A percentile compares a stretch with the other conserved stretches of the same genome.
Evolutionary conservation across 2,797 vertebrate genomes (phyloP).

Genomic region (Molothrus ater): DNA sequence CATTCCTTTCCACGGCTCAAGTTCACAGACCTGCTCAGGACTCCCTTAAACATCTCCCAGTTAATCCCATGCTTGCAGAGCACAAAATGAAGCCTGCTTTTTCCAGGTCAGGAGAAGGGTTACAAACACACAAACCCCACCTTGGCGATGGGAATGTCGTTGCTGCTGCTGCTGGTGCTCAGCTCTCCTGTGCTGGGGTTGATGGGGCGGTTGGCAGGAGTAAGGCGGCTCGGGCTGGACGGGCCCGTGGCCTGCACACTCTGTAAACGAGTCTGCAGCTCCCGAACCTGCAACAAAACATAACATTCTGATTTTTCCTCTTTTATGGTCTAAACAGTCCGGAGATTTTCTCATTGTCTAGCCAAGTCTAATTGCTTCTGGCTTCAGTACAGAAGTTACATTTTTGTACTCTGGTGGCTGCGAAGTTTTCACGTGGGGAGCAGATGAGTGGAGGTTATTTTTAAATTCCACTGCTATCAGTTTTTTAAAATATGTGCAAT

Average conservation of each 20-base stretch:
- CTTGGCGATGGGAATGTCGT: conserved; percentile 88
- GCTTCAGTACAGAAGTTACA: background rate
- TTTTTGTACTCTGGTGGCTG: background rate
- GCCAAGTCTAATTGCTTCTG: background rate
- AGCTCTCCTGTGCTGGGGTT: conserved; percentile 89
- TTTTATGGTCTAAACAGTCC: background rate
- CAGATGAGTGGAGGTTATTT: background rate
- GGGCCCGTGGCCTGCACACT: conserved; percentile 80
- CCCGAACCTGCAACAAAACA: conserved; percentile 80
- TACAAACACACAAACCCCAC: conserved; percentile 55
- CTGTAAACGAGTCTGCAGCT: conserved; percentile 86
- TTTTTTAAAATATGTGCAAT: background rate
- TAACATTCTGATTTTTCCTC: background rate
- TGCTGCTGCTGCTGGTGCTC: conserved; percentile 89
- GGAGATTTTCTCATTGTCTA: background rate
- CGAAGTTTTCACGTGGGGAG: rapidly evolving
- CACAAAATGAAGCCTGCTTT: background rate
- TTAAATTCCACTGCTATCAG: background rate
- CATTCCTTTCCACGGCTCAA: conserved; percentile 6
- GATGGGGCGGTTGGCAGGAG: conserved; percentile 78
- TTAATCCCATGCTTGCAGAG: background rate
- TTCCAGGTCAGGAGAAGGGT: background rate
- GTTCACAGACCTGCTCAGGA: background rate
- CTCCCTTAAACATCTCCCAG: background rate
- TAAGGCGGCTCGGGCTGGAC: conserved; percentile 82